Base-by-base conservation (phyloP, 2,888 invertebrate species). In the Drosophila eohydei region DNA sequence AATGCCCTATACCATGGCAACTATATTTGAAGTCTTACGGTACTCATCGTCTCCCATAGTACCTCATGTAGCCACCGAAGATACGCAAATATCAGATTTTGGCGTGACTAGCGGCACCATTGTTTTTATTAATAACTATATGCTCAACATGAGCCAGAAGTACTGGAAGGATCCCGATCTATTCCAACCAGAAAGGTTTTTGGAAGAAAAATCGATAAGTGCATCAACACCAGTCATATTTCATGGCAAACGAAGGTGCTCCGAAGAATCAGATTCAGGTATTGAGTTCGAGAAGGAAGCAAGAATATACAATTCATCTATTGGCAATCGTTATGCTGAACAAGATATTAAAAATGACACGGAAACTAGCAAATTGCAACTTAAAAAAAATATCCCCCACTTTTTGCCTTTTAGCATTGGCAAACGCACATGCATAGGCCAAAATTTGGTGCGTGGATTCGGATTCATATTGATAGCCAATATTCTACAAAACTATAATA, bases 341-440 rank as follows among this genome's bases (percentile, higher is more conserved):
- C 50, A 65, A 14, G 32, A 46, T 26, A 50, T n/a, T 0, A 51
- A 57, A 14, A 12, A 4, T 8, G 32, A 52, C n/a, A 12, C 12
- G 16, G 57, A 48, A 16, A 44, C 26, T 7, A 30, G 26, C 4
- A 66, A 69, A 32, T 57, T 60, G 4, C 59, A 80, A 32, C 93
- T 95, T 0, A 94, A 91, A 74, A 94, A 93, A 76, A 95, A 94
- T 80, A 94, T 95, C 11, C 94, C 96, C 0, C 95, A 96, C 89
- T 97, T 97, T 90, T 93, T 97, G 12, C 97, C 97, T 0, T 97
- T 97, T 92, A 96, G 97, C 89, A 96, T 96, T 48, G 97, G 97
- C 8, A 97, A 96, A 88, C 93, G 97, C n/a, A 96, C 97, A 0
- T 97, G 97, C 89, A 96, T 97, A 66, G 97, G 97, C 0, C 97